Conservation (phyloP, 2,113 vertebrate species). For the Platichthys stellatus region DNA sequence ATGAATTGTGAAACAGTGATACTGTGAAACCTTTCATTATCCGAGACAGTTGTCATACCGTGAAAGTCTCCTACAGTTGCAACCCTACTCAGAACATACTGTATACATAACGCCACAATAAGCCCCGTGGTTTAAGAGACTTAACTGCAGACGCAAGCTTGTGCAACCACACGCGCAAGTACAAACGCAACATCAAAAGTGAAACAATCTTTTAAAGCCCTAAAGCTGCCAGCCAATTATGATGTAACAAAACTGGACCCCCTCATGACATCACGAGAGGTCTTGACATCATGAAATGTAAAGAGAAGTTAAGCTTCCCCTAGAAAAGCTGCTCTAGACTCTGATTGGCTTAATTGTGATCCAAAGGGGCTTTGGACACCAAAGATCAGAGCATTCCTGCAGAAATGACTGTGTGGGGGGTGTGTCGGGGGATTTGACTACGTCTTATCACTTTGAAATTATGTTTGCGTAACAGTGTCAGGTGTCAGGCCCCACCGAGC, state of each 20-base stretch:
- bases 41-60: neutral
- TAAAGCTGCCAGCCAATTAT: conserved; percentile 42
- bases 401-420: conserved; percentile 25
- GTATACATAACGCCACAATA: conserved; percentile 33
- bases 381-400: conserved; percentile 63
- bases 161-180: neutral
- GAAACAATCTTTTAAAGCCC: conserved; percentile 32
- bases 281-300: conserved; percentile 51
- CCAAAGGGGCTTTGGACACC: conserved; percentile 38
- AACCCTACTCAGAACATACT: conserved; percentile 2
- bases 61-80: neutral
- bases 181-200: conserved; percentile 8
- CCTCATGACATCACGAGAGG: conserved; percentile 47
- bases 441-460: conserved; percentile 55
- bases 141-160: conserved; percentile 34
- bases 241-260: conserved; percentile 39
- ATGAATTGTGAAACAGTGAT: neutral
- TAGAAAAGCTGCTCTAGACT: conserved; percentile 41
- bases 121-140: conserved; percentile 45
- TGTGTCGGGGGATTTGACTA: conserved; percentile 40
- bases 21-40: neutral
- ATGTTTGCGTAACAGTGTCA: conserved; percentile 46
- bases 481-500: conserved; percentile 17
- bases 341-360: conserved; percentile 61
- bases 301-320: conserved; percentile 46